Percentiles rank a stretch among this genome's conserved stretches.
These are phyloP conservation scores for Galerucella nymphaeae DNA, from an alignment of 2,888 invertebrate species.

Conservation along the genomic window DNA sequence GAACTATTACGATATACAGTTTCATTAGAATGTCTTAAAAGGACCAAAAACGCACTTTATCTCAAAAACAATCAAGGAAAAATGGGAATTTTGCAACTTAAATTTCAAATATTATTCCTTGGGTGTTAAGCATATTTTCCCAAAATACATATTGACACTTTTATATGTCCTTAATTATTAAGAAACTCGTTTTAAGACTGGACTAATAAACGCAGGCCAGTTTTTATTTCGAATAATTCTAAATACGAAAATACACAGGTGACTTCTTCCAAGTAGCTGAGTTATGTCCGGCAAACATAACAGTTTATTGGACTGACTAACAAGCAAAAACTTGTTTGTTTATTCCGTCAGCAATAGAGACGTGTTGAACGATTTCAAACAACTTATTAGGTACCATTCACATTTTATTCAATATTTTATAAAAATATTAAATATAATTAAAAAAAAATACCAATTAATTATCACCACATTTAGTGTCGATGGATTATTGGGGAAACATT, in stretches of 20 bases:
- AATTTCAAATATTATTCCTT: too few species aligned
- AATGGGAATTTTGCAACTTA: too few species aligned
- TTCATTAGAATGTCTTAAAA: too few species aligned
- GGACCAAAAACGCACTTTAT: too few species aligned
- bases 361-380: constrained; percentile 37
- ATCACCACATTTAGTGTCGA: too few species aligned
- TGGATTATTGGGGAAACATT: too few species aligned
- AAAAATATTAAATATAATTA: too few species aligned
- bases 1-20: too few species aligned
- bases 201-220: constrained; percentile 27
- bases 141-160: neutral
- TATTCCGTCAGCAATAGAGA: constrained; percentile 38
- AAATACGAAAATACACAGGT: constrained; percentile 42
- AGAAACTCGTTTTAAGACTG: constrained; percentile 26
- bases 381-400: constrained; percentile 36
- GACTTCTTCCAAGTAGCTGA: constrained; percentile 41
- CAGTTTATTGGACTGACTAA: constrained; percentile 42
- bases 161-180: constrained; percentile 30
- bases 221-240: constrained; percentile 37
- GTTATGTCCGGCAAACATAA: constrained; percentile 44
- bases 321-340: constrained; percentile 45
- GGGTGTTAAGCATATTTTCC: neutral
- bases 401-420: constrained; percentile 10
- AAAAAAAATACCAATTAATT: too few species aligned
- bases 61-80: too few species aligned